Base-by-base conservation (phyloP, 2,113 vertebrate genomes). In the Carollia perspicillata region DNA sequence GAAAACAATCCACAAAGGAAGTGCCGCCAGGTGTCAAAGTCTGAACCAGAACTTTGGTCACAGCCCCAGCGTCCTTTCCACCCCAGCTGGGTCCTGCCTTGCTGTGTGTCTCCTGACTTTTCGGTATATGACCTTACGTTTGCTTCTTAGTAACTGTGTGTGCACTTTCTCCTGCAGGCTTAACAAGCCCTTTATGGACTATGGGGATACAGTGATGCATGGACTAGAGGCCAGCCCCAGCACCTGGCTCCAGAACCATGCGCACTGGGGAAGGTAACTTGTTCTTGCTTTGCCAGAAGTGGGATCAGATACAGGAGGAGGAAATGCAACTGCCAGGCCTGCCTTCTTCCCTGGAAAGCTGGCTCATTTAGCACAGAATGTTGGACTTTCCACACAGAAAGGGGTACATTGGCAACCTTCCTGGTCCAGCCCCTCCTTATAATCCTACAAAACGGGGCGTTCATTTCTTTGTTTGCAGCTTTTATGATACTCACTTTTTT, bases 211-310 rank as follows among this genome's bases (percentile, higher is more conserved):
- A 0, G 94, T 99, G 98, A 98, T 99, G 98, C 98, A 98, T 0
- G 99, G 99, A 14, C 98, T 99, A 98, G 99, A 99, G 89, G 99
- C 99, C 3, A 95, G 95, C 55, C 98, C 99, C 49, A 98, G 98
- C 0, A 40, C 98, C 0, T 99, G 99, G 98, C 98, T 99, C 79
- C 98, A 98, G 94, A 98, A 97, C 69, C 98, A 99, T 3, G 99
- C 99, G 0, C 5, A 94, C 8, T 99, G 99, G 99, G 99, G 99
- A 97, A 99, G 99, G 99, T 99, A 98, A 89, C 69, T 23, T 66
- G 35, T 37, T 75, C 63, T 63, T 6, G 44, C 90, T 91, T 44
- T 14, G 10, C 68, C 58, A 10, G 2, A n/a, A 33, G 47, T 1
- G 1, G 69, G 33, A 12, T 28, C 40, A 28, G 37, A 13, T 9